Evolutionary conservation across 2,888 invertebrate genomes (phyloP), one percentile per base, ranked within the genome.

Genomic region (Drosophila anceps): DNA sequence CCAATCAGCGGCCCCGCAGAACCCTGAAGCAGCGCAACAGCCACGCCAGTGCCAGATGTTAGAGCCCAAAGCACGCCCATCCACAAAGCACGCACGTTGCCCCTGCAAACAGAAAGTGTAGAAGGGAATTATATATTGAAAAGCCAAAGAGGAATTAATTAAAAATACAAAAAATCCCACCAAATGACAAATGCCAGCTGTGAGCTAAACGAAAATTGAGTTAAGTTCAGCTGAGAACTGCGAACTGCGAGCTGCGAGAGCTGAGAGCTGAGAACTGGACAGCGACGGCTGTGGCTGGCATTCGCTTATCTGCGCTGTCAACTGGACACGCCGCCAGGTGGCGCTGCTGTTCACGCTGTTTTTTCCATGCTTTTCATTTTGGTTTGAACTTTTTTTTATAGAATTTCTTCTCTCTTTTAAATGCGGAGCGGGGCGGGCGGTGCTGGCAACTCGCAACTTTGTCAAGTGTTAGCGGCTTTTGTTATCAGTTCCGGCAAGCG

Each of bases 1-100:
- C 97, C 97, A 75, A 97, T 97, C 55, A 97, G 93, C 0, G 97
- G 97, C 0, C 97, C 97, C 44, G 96, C 96, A 90, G 96, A 97
- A 39, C 97, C 97, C 90, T 97, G 97, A 0, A 97, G 94, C 60
- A 97, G 93, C n/a, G 97, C 97, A 24, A 97, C 94, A 2, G 97
- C 97, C 15, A 97, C 97, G 10, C 97, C 97, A 8, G 96, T 96
- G 15, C 96, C 96, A 12, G 96, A 96, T 31, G 96, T 96, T 62
- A 96, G 90, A 8, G 96, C 96, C 96, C 96, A 96, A 10, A 96
- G 92, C 0, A 96, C 95, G 44, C 95, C 96, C 95, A 96, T 96
- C 96, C 96, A 96, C 13, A 96, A 92, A 0, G 96, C 94, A 61
- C 96, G 94, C 31, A 95, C 95, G 88, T 96, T 96, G 37, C 96